These are phyloP conservation scores for Chloroclysta siterata DNA, from an alignment of 2,888 invertebrate genomes.

Conservation along the genomic window DNA sequence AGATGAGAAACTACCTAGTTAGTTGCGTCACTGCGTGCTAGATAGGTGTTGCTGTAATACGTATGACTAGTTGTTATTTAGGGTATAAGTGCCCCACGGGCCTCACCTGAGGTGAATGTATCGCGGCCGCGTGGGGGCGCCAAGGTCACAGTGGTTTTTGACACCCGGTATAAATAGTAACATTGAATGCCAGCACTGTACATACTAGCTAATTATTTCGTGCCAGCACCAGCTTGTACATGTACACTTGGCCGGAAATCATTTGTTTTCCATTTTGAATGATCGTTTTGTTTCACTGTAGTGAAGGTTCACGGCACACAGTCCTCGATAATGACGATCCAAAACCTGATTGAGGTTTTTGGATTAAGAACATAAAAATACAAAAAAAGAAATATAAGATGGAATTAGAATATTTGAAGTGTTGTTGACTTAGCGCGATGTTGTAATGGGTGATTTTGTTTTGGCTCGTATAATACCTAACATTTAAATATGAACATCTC, in stretches of 20 bases:
- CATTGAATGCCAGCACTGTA: conserved; percentile 60
- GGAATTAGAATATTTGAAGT: background rate
- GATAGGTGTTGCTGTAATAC: conserved; percentile 38
- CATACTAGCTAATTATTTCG: conserved; percentile 65
- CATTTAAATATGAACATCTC: conserved; percentile 9
- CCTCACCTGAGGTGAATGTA: conserved; percentile 83
- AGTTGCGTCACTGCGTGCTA: conserved; percentile 27
- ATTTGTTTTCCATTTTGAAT: conserved; percentile 75
- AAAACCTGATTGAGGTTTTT: conserved; percentile 17
- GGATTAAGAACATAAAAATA: conserved; percentile 2
- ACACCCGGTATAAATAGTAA: conserved; percentile 78
- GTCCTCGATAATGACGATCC: conserved; percentile 46
- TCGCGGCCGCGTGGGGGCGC: conserved; percentile 80
- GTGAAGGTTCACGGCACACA: conserved; percentile 68
- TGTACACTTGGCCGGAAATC: conserved; percentile 71
- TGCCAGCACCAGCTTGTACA: conserved; percentile 57
- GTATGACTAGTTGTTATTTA: conserved; percentile 45
- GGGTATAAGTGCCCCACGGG: conserved; percentile 63
- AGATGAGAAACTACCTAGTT: conserved; percentile 20
- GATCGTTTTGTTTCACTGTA: conserved; percentile 63
- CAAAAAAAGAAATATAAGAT: background rate
- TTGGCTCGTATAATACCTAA: background rate
- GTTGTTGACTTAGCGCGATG: conserved; percentile 6
- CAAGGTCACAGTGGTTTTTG: conserved; percentile 83
- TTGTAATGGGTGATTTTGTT: conserved; percentile 6